A percentile compares a stretch with the other conserved stretches of the same genome.
Conservation (phyloP, 35 echinoderm and acorn worm species). For the Heliocidaris tuberculata region DNA sequence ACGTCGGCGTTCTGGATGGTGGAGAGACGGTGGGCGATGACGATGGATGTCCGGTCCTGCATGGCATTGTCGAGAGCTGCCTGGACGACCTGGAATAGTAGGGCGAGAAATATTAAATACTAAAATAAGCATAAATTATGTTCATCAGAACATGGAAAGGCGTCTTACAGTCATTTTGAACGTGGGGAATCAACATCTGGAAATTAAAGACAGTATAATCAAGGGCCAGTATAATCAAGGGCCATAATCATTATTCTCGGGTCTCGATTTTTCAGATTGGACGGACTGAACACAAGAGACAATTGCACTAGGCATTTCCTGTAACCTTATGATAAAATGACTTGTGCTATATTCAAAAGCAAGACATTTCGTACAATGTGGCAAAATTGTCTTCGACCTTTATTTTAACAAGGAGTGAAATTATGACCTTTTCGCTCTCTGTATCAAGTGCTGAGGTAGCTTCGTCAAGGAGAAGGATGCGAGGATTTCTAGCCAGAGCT, state of each 20-base stretch:
- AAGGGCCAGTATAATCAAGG: too few relatives aligned
- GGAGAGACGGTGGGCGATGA: constrained; percentile 74
- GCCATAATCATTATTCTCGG: too few relatives aligned
- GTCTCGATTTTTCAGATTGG: too few relatives aligned
- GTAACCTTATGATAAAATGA: too few relatives aligned
- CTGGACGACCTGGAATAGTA: constrained; percentile 67
- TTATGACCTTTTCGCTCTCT: constrained; percentile 68
- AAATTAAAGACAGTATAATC: too few relatives aligned
- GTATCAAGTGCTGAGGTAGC: constrained; percentile 80
- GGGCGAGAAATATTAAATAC: background rate
- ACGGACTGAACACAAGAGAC: too few relatives aligned
- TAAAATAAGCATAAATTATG: background rate
- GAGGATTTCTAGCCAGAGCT: constrained; percentile 70
- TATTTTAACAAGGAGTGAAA: background rate
- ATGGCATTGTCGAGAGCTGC: constrained; percentile 74
- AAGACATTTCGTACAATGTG: background rate
- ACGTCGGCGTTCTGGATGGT: constrained; percentile 72
- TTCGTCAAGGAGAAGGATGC: constrained; percentile 72
- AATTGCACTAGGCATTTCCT: too few relatives aligned
- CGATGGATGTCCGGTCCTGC: constrained; percentile 72
- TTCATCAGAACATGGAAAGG: too few relatives aligned
- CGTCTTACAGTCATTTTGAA: too few relatives aligned
- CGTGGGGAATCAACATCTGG: too few relatives aligned
- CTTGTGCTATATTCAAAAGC: too few relatives aligned
- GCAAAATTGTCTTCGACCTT: background rate